These are phyloP conservation scores for Tetragonula clypearis DNA, from an alignment of 1,140 invertebrate species.

Conservation along the genomic window DNA sequence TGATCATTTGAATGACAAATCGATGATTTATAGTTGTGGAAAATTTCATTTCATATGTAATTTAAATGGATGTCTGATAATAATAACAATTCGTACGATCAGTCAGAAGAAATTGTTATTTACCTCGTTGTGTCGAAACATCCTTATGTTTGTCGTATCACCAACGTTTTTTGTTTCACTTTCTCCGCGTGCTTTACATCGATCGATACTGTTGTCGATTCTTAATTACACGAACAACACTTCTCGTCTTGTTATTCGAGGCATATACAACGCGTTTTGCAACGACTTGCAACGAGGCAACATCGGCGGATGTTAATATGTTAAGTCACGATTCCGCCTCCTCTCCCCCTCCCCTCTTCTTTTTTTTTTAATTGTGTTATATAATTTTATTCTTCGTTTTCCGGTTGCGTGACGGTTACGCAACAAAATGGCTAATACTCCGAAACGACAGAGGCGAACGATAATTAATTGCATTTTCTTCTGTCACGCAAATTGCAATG, in stretches of 20 bases:
- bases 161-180: neutral
- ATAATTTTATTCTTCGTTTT: slow-evolving; percentile 31
- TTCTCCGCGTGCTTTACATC: neutral
- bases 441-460: neutral
- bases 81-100: too few relatives aligned
- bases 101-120: too few relatives aligned
- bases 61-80: too few relatives aligned
- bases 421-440: slow-evolving; percentile 1
- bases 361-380: slow-evolving; percentile 27
- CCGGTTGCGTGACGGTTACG: slow-evolving; percentile 18
- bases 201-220: neutral
- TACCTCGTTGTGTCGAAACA: neutral
- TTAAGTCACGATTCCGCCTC: slow-evolving; percentile 23
- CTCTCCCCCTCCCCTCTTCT: too few relatives aligned
- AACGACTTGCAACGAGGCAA: slow-evolving; percentile 2
- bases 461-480: slow-evolving; percentile 17
- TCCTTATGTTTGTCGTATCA: neutral
- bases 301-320: slow-evolving; percentile 2
- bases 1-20: too few relatives aligned
- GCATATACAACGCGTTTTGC: neutral
- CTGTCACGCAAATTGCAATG: neutral
- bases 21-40: too few relatives aligned
- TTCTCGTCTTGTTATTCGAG: too few relatives aligned
- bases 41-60: too few relatives aligned
- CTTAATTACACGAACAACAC: neutral